These are phyloP conservation scores for Platichthys stellatus DNA, from an alignment of 2,113 vertebrate genomes.

Conservation along the genomic window DNA sequence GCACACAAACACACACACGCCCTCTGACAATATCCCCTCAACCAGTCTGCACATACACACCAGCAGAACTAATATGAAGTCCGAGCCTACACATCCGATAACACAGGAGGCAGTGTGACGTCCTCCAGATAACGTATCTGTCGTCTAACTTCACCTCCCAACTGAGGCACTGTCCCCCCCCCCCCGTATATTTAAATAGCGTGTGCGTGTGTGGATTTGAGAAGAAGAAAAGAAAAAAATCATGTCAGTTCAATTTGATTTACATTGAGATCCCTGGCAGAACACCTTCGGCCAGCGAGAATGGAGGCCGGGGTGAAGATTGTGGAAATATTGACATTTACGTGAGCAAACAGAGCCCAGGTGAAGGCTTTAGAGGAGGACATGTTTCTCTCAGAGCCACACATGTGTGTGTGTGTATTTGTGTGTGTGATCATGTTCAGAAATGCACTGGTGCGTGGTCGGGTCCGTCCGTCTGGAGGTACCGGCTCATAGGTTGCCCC, in stretches of 20 bases:
- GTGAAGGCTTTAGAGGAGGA: conserved; percentile 65
- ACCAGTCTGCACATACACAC: conserved; percentile 31
- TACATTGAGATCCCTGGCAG: conserved; percentile 52
- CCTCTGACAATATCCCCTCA: conserved; percentile 35
- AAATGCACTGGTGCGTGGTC: conserved; percentile 58
- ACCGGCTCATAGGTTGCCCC: conserved; percentile 62
- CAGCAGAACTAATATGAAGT: conserved; percentile 71
- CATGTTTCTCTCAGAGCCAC: conserved; percentile 41
- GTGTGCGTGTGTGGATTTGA: conserved; percentile 41
- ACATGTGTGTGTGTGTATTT: background rate
- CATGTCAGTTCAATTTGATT: conserved; percentile 69
- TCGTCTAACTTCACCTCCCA: conserved; percentile 52
- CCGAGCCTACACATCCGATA: conserved; percentile 66
- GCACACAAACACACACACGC: conserved; percentile 25
- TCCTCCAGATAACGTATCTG: conserved; percentile 74
- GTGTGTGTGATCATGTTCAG: conserved; percentile 47
- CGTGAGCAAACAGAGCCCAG: conserved; percentile 70
- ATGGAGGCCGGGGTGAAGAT: conserved; percentile 63
- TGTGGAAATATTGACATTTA: conserved; percentile 82
- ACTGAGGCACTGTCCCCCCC: conserved; percentile 14
- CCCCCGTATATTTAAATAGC: conserved; percentile 53
- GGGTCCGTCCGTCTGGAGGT: conserved; percentile 58
- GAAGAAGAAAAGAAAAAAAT: background rate
- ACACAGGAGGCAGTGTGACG: conserved; percentile 67
- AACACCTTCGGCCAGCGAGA: conserved; percentile 37